Evolutionary conservation across 2,797 vertebrate genomes (phyloP), one percentile per base, ranked within the genome.

Genomic region (Petrocephalus schoutedeni): DNA sequence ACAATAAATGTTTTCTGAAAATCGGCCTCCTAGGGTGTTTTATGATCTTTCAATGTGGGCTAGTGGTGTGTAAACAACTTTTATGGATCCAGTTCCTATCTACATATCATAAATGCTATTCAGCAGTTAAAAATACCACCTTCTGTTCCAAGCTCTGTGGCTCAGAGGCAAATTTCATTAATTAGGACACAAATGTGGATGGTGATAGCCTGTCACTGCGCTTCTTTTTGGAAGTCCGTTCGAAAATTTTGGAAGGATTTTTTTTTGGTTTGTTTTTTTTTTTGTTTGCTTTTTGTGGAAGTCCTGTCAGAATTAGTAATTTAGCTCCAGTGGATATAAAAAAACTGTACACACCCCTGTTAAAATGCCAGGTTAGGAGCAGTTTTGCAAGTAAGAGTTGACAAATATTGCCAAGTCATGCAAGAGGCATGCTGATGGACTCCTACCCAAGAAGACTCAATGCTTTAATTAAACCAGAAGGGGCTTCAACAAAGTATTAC

Each of bases 111-210:
- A 49, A 83, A 83, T 23, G 21, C 49, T 51, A 54, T 83, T 51
- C 80, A 83, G 49, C 45, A 53, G 49, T 83, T 71, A 83, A 83
- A 80, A 83, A 83, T 28, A 54, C n/a, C 49, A 83, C 49, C n/a
- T 83, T 49, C 49, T 83, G 1, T 10, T 36, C 71, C 41, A 77
- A 49, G 80, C 28, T 71, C 64, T 71, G 64, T 1, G 1, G 28
- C 64, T 71, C 12, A 28, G 36, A 83, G 80, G 80, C n/a, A 54
- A 28, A 83, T 83, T 51, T 83, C 80, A 53, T 23, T 83, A 51
- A 83, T 28, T 2, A 83, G 45, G 2, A 53, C 8, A 53, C 9
- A 83, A 83, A 8, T 53, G n/a, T 83, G 80, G n/a, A 53, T 28
- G 77, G 77, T 23, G 49, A 23, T 4, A 53, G n/a, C 7, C 51